Conservation (phyloP, 2,888 invertebrate genomes). For the Zaprionus obscuricornis region DNA sequence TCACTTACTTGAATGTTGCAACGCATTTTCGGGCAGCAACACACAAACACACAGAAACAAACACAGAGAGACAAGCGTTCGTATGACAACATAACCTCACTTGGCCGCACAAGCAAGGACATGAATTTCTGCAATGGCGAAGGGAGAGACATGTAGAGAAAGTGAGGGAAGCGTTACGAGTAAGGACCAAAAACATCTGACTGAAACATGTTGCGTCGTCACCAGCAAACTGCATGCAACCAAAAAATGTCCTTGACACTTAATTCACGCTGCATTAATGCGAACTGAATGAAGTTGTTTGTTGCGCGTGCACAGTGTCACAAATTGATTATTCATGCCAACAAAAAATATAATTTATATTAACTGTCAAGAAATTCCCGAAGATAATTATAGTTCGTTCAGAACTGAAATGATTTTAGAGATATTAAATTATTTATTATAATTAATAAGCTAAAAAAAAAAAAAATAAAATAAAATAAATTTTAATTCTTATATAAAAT, state of each 20-base stretch:
- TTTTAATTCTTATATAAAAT: too few species aligned
- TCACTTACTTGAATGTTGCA: conserved; percentile 79
- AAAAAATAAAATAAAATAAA: too few species aligned
- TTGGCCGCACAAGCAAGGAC: conserved; percentile 49
- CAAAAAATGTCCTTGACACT: conserved; percentile 79
- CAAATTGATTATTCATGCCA: neutral
- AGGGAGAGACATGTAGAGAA: neutral
- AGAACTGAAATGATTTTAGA: too few species aligned
- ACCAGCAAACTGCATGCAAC: conserved; percentile 59
- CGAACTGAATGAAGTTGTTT: conserved; percentile 75
- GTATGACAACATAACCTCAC: conserved; percentile 46
- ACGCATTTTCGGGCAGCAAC: conserved; percentile 65
- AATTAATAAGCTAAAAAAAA: too few species aligned
- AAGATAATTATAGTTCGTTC: too few species aligned
- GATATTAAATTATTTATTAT: too few species aligned
- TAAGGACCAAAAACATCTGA: conserved; percentile 32
- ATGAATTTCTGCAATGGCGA: conserved; percentile 1
- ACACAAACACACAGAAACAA: conserved; percentile 14
- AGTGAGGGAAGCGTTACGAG: neutral
- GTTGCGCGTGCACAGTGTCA: conserved; percentile 48
- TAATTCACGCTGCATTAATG: conserved; percentile 80
- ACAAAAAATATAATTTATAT: too few species aligned
- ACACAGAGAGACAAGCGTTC: conserved; percentile 6
- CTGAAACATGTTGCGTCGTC: conserved; percentile 73
- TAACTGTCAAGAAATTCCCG: too few species aligned